These are phyloP conservation scores for Dermochelys coriacea DNA, from an alignment of 2,797 vertebrate genomes.

Conservation along the genomic window DNA sequence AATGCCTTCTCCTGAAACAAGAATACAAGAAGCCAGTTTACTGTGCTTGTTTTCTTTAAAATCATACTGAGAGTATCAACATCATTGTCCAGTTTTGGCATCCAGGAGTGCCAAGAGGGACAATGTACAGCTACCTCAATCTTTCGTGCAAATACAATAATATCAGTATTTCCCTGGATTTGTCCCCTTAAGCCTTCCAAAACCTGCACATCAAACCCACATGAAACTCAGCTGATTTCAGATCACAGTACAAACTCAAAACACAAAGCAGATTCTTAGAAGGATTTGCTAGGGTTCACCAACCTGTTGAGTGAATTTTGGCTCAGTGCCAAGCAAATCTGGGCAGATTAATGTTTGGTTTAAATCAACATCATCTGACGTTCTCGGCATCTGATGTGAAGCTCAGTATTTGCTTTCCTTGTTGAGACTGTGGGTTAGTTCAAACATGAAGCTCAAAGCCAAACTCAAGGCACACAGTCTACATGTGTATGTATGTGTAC, in stretches of 20 bases:
- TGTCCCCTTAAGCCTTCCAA: background rate
- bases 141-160: background rate
- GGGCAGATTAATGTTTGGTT: conserved; percentile 71
- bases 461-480: background rate
- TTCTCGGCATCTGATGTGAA: conserved; percentile 61
- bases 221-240: conserved; percentile 57
- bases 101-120: background rate
- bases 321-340: conserved; percentile 60
- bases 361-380: conserved; percentile 66
- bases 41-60: background rate
- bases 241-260: conserved; percentile 60
- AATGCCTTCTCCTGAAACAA: background rate
- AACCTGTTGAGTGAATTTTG: conserved; percentile 65
- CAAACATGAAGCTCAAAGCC: conserved; percentile 30
- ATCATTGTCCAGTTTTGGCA: background rate
- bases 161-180: background rate
- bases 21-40: conserved; percentile 8
- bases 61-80: conserved; percentile 4
- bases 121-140: background rate
- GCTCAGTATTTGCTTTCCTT: conserved; percentile 51
- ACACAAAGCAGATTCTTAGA: conserved; percentile 54
- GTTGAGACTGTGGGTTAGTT: background rate
- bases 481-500: too few relatives aligned
- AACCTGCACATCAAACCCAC: conserved; percentile 25
- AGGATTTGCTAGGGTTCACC: conserved; percentile 69